phyloP scores from a whole-genome alignment of 1,140 invertebrate genomes.

The Telenomus remus region DNA sequence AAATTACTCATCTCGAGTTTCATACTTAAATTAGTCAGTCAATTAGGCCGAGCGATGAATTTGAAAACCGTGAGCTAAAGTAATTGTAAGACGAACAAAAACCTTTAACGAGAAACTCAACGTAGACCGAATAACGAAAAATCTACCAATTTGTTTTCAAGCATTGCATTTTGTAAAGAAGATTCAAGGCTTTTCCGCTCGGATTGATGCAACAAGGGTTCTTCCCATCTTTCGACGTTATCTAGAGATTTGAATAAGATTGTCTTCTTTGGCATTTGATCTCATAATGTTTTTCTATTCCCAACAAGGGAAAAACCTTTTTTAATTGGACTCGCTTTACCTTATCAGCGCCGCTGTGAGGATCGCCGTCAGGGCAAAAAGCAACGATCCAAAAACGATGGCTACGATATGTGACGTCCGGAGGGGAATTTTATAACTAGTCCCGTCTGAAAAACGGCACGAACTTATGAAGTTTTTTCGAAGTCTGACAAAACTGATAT shows the following conservation, averaged over 20 bases:
- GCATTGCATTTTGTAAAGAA: conserved; percentile 20
- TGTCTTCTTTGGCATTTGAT: conserved; percentile 3
- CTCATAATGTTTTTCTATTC: too few species aligned
- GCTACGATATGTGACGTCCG: conserved; percentile 69
- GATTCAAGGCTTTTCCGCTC: conserved; percentile 20
- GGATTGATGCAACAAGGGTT: conserved; percentile 18
- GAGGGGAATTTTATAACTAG: conserved; percentile 57
- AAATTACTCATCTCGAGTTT: neutral
- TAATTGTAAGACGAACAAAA: too few species aligned
- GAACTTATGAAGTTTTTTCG: too few species aligned
- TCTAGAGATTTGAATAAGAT: conserved; percentile 28
- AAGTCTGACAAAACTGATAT: too few species aligned
- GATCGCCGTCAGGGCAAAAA: conserved; percentile 65
- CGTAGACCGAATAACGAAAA: conserved; percentile 16
- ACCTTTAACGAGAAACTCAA: neutral
- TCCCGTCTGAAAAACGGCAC: too few species aligned
- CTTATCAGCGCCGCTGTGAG: conserved; percentile 64
- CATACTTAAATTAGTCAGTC: neutral
- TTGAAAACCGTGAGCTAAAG: neutral
- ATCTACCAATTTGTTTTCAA: conserved; percentile 25
- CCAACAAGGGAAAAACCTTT: too few species aligned
- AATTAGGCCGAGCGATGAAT: too few species aligned
- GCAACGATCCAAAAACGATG: conserved; percentile 66
- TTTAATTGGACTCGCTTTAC: conserved; percentile 41
- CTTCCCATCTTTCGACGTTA: conserved; percentile 6